Evolutionary conservation across 2,797 vertebrate genomes (phyloP).

Genomic region (Ptychadena robeensis): DNA sequence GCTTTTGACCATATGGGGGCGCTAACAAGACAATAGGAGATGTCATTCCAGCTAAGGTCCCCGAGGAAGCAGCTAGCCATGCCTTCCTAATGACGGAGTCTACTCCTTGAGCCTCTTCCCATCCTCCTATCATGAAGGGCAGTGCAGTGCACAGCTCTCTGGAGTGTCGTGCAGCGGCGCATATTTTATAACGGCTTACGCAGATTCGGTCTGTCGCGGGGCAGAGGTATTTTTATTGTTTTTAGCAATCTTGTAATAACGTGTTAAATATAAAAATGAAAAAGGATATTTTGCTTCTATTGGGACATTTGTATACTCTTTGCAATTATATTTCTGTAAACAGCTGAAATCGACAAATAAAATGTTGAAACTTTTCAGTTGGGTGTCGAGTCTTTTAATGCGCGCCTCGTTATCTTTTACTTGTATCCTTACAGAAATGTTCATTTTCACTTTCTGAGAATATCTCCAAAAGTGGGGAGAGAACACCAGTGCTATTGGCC

Average conservation of each 20-base stretch:
- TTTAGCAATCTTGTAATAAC: slow-evolving; percentile 88
- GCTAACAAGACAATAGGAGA: background rate
- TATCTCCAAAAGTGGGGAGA: background rate
- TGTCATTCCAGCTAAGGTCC: background rate
- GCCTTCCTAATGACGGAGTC: background rate
- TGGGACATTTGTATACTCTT: slow-evolving; percentile 87
- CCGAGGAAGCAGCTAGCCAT: background rate
- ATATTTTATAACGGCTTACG: slow-evolving; percentile 75
- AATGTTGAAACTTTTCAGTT: slow-evolving; percentile 83
- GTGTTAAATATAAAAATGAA: slow-evolving; percentile 82
- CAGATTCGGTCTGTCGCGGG: slow-evolving; percentile 71
- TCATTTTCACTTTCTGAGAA: background rate
- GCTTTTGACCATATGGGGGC: background rate
- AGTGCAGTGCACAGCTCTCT: slow-evolving; percentile 73
- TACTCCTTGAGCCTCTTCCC: slow-evolving; percentile 63
- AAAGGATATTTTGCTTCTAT: slow-evolving; percentile 86
- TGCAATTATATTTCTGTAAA: slow-evolving; percentile 92
- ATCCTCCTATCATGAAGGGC: slow-evolving; percentile 72
- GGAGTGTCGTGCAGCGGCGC: slow-evolving; percentile 71
- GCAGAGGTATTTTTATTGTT: slow-evolving; percentile 76
- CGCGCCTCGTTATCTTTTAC: background rate
- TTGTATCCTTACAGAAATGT: background rate
- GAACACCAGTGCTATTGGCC: background rate
- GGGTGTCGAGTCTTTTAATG: slow-evolving; percentile 62
- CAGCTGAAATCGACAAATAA: slow-evolving; percentile 91